Evolutionary conservation across 1,140 invertebrate genomes (phyloP), one percentile per base, ranked within the genome.

Genomic region (Cyrtorhinus lividipennis): DNA sequence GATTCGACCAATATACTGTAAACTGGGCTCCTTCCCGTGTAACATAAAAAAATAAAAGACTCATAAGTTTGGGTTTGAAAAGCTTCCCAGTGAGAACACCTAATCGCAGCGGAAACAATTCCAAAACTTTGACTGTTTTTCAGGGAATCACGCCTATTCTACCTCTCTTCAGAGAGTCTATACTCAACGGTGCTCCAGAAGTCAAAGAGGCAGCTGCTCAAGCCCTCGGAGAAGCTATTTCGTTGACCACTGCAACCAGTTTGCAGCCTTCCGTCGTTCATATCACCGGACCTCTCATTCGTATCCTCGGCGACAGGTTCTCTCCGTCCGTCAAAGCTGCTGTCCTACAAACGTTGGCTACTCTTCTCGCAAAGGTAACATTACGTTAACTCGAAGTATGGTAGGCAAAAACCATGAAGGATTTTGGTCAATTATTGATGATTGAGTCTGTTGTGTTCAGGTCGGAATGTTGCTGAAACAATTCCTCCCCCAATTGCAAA

Each of bases 401-500:
- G 10, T 2, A 25, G 8, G 18, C n/a, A n/a, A n/a, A n/a, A n/a
- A n/a, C n/a, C n/a, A n/a, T n/a, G n/a, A n/a, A n/a, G n/a, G n/a
- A n/a, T n/a, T n/a, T n/a, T n/a, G n/a, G n/a, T n/a, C n/a, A n/a
- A n/a, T n/a, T n/a, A n/a, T 44, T 44, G 8, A 44, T 44, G 8
- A 10, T 44, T 44, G 38, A 44, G 8, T 44, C 38, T 44, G 8
- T 44, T 44, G 8, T 44, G n/a, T 44, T 44, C 68, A 89, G 85
- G 89, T 93, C 64, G 91, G 92, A 18, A 80, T 87, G 10, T 88
- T 94, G 82, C 74, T 99, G 71, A 97, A 95, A 75, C 94, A 98
- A 71, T 99, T 99, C 75, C 78, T 99, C 69, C 95, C 96, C 12
- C 95, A 99, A 78, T 78, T 99, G 10, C 95, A 98, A 80, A 97